Conservation (phyloP, 2,888 invertebrate genomes). For the Lochmaea capreae region DNA sequence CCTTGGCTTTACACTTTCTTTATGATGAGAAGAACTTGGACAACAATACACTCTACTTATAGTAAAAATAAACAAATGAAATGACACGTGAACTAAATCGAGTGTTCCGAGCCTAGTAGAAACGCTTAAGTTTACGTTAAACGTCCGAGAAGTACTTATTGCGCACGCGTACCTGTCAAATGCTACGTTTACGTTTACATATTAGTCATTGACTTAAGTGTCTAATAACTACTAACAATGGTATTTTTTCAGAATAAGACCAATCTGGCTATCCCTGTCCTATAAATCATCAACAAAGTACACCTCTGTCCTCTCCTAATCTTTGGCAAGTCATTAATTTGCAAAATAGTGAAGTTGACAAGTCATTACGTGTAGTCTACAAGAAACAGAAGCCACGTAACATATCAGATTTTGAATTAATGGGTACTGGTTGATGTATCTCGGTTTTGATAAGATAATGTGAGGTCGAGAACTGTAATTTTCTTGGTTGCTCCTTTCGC, state of each 20-base stretch:
- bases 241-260: background rate
- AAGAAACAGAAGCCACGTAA: constrained; percentile 38
- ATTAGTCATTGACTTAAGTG: too few relatives aligned
- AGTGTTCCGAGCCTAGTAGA: too few relatives aligned
- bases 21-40: too few relatives aligned
- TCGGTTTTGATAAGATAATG: constrained; percentile 3
- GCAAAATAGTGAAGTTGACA: constrained; percentile 37
- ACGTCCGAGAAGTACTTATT: too few relatives aligned
- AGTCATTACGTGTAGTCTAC: constrained; percentile 27
- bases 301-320: constrained; percentile 21
- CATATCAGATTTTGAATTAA: constrained; percentile 21
- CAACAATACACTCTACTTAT: too few relatives aligned
- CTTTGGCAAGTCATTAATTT: constrained; percentile 35
- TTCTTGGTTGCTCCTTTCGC: background rate
- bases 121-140: too few relatives aligned
- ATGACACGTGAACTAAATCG: too few relatives aligned
- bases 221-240: too few relatives aligned
- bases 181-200: too few relatives aligned
- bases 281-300: background rate
- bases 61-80: too few relatives aligned
- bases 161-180: too few relatives aligned
- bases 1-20: too few relatives aligned
- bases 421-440: constrained; percentile 4
- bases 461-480: background rate
- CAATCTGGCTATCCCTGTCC: background rate